Percentiles rank a stretch among this genome's conserved stretches.
These are phyloP conservation scores for Acanthacorydalis orientalis DNA, from an alignment of 2,888 invertebrate genomes.

Conservation along the genomic window DNA sequence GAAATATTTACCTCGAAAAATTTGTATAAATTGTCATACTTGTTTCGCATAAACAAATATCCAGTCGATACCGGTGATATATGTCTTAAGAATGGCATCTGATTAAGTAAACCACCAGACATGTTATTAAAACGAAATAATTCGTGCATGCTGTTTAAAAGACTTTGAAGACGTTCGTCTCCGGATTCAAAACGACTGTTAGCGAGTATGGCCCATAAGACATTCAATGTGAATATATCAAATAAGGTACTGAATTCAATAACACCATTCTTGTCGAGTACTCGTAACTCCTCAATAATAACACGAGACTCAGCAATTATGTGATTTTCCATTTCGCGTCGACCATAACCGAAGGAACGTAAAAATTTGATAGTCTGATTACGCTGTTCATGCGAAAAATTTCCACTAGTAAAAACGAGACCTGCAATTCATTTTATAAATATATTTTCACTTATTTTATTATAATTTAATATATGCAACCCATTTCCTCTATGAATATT, in stretches of 20 bases:
- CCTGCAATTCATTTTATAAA: no score
- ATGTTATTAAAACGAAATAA: constrained; percentile 44
- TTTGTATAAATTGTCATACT: constrained; percentile 33
- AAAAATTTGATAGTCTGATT: constrained; percentile 48
- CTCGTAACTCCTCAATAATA: constrained; percentile 30
- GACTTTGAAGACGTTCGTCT: constrained; percentile 31
- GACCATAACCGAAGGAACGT: constrained; percentile 44
- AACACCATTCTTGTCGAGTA: constrained; percentile 18
- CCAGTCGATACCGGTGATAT: constrained; percentile 44
- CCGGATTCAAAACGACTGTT: constrained; percentile 44
- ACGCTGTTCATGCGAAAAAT: constrained; percentile 45
- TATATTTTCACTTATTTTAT: no score
- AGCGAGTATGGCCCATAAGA: constrained; percentile 52
- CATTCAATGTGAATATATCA: constrained; percentile 46
- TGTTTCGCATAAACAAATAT: constrained; percentile 34
- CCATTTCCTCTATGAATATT: no score
- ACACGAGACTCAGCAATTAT: constrained; percentile 37
- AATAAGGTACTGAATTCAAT: constrained; percentile 35
- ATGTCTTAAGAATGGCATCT: constrained; percentile 48
- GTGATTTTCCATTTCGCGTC: constrained; percentile 38
- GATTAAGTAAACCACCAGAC: constrained; percentile 50
- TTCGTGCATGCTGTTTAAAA: constrained; percentile 41
- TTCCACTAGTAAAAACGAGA: constrained; percentile 51
- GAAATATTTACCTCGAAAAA: constrained; percentile 37
- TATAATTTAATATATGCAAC: no score